Evolutionary conservation across 2,113 vertebrate species (phyloP).

Genomic region (Colinus virginianus): DNA sequence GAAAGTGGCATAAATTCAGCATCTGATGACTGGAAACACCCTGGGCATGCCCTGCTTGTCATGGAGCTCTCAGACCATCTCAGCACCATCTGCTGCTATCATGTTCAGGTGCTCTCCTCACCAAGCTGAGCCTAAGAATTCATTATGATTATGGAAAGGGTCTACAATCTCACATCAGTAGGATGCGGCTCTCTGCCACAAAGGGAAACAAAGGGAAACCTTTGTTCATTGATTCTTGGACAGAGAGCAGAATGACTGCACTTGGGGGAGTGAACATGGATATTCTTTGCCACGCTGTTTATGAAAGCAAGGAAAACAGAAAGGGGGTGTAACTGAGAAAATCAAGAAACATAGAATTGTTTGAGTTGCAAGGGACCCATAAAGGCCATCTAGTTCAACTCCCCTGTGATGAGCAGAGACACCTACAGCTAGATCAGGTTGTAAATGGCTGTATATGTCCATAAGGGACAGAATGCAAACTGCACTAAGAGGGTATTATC

Average conservation of each 20-base stretch:
- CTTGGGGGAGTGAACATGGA: neutral
- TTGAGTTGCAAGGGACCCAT: no score
- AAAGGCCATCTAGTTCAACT: no score
- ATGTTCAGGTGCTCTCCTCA: neutral
- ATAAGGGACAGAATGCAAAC: neutral
- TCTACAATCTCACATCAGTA: neutral
- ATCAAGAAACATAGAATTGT: neutral
- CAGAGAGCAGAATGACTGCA: neutral
- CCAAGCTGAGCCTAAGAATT: neutral
- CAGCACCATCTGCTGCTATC: neutral
- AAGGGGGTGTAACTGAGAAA: neutral
- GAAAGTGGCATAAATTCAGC: neutral
- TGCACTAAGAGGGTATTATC: neutral
- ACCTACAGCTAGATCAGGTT: no score
- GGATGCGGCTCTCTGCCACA: neutral
- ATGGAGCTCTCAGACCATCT: neutral
- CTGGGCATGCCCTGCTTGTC: neutral
- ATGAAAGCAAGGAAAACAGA: neutral
- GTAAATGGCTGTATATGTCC: neutral
- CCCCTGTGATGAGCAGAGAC: no score
- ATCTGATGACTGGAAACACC: neutral
- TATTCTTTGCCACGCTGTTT: neutral
- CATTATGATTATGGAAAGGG: neutral
- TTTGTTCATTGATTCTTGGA: constrained; percentile 38
- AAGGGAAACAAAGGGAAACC: neutral